These are phyloP conservation scores for Galeruca laticollis DNA, from an alignment of 2,888 invertebrate species.

Conservation along the genomic window DNA sequence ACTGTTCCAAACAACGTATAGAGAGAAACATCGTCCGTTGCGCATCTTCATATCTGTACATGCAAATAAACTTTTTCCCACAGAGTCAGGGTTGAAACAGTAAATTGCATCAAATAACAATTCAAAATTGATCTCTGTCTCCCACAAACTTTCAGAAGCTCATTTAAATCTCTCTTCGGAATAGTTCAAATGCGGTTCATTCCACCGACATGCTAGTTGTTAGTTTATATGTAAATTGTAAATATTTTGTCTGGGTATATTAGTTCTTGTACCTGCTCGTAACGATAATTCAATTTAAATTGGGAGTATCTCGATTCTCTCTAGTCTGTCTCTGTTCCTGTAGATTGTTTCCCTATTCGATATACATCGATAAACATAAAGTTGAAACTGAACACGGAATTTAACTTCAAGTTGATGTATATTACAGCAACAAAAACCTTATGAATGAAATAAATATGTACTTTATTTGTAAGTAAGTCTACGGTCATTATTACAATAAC, in stretches of 20 bases:
- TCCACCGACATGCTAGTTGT: constrained; percentile 2
- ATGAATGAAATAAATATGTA: no score
- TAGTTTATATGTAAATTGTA: constrained; percentile 12
- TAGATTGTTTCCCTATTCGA: not conserved
- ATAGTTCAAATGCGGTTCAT: not conserved
- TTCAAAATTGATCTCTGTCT: not conserved
- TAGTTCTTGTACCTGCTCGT: not conserved
- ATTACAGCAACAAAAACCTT: no score
- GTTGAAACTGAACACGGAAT: not conserved
- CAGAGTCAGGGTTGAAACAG: no score
- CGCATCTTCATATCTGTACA: no score
- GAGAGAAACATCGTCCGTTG: no score
- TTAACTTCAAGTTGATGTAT: no score
- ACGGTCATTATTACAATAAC: no score
- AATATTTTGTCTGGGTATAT: constrained; percentile 8
- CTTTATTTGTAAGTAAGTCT: no score
- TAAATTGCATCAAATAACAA: no score
- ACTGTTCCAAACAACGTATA: no score
- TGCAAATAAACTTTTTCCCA: no score
- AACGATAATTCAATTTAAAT: not conserved
- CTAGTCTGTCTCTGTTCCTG: not conserved
- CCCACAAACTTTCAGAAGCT: not conserved
- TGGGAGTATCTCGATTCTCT: not conserved
- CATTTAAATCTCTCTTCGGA: not conserved
- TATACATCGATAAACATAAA: not conserved